Evolutionary conservation across 2,888 invertebrate species (phyloP).

Genomic region (Plagodis pulveraria): DNA sequence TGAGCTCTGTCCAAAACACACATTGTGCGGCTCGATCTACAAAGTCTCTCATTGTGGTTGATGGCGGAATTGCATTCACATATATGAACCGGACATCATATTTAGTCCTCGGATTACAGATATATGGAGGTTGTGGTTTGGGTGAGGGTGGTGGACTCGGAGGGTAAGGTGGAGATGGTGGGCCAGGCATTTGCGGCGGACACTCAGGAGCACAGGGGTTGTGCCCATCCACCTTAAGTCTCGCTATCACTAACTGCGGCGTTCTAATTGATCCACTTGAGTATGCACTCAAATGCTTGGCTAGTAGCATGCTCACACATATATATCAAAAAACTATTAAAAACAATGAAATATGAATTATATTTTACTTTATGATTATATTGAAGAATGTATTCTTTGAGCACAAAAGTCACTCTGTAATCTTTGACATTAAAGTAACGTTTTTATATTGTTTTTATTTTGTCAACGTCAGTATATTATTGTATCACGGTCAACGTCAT

Average conservation of each 20-base stretch:
- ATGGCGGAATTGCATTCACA: slow-evolving; percentile 86
- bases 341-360: too few relatives aligned
- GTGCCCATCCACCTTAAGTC: slow-evolving; percentile 9
- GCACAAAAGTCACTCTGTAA: too few relatives aligned
- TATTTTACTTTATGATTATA: too few relatives aligned
- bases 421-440: too few relatives aligned
- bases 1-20: slow-evolving; percentile 90
- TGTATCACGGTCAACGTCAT: too few relatives aligned
- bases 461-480: too few relatives aligned
- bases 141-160: slow-evolving; percentile 28
- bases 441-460: too few relatives aligned
- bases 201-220: slow-evolving; percentile 22
- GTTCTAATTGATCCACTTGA: background rate
- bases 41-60: slow-evolving; percentile 86
- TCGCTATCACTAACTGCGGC: background rate
- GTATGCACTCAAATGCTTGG: background rate
- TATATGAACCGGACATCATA: slow-evolving; percentile 76
- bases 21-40: slow-evolving; percentile 89
- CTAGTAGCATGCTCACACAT: background rate
- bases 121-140: slow-evolving; percentile 51
- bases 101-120: slow-evolving; percentile 60
- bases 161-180: slow-evolving; percentile 30
- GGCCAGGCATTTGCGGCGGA: slow-evolving; percentile 9
- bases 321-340: too few relatives aligned
- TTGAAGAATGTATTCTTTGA: too few relatives aligned